A percentile compares a stretch with the other conserved stretches of the same genome.
Evolutionary conservation across 1,140 invertebrate species (phyloP).

Genomic region (Trichogramma pretiosum): DNA sequence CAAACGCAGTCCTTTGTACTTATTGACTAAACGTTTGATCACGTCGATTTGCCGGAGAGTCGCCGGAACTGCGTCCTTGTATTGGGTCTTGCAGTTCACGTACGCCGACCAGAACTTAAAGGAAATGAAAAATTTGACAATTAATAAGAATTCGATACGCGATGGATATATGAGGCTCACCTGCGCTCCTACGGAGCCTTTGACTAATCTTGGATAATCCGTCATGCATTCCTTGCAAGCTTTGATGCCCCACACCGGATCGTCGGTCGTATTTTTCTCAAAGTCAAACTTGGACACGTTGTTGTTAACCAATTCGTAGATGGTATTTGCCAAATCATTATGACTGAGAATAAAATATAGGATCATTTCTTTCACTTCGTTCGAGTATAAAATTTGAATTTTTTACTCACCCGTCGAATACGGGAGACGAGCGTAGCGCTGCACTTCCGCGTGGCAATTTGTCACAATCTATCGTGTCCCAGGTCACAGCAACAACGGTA

Average conservation of each 20-base stretch:
- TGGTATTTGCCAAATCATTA: slow-evolving; percentile 53
- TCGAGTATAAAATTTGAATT: no score
- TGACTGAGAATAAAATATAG: slow-evolving; percentile 47
- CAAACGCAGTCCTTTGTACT: slow-evolving; percentile 52
- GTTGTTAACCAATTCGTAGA: slow-evolving; percentile 43
- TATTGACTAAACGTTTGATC: slow-evolving; percentile 62
- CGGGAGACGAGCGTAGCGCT: no score
- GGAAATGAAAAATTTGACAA: slow-evolving; percentile 1
- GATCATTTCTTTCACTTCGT: no score
- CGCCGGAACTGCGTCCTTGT: slow-evolving; percentile 64
- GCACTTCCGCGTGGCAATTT: no score
- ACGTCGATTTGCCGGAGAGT: slow-evolving; percentile 75
- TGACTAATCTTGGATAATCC: slow-evolving; percentile 48
- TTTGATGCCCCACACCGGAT: slow-evolving; percentile 36
- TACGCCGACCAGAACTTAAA: slow-evolving; percentile 62
- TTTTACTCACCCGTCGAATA: no score
- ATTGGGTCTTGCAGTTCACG: slow-evolving; percentile 50
- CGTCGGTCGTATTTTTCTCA: slow-evolving; percentile 37
- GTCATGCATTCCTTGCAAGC: slow-evolving; percentile 39
- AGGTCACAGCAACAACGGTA: no score
- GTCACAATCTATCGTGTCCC: no score
- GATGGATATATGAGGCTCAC: slow-evolving; percentile 31
- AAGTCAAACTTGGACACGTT: slow-evolving; percentile 45
- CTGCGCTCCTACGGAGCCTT: slow-evolving; percentile 54
- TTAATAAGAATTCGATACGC: no score